phyloP scores from a whole-genome alignment of 1,140 invertebrate genomes.

The Calephelis virginiensis region DNA sequence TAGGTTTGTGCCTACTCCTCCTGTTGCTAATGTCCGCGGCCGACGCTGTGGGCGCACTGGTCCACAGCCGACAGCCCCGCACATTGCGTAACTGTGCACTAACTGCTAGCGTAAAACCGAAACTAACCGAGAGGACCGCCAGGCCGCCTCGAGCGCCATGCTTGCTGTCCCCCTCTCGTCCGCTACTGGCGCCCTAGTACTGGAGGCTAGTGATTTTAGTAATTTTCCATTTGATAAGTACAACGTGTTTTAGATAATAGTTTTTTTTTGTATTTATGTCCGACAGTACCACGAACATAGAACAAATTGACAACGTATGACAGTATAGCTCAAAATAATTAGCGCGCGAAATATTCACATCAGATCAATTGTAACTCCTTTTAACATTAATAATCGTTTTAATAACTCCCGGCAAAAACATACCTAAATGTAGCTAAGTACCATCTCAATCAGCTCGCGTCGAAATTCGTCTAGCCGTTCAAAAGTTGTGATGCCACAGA shows the following conservation, averaged over 20 bases:
- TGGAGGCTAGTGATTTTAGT: slow-evolving; percentile 61
- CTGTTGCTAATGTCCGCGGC: slow-evolving; percentile 48
- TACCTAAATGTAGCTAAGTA: no score
- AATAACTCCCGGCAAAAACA: no score
- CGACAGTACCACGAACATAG: background rate
- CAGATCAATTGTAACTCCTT: no score
- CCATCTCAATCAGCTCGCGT: no score
- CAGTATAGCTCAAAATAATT: background rate
- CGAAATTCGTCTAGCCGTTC: no score
- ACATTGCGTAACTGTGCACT: slow-evolving; percentile 54
- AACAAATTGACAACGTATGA: background rate
- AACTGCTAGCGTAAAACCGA: slow-evolving; percentile 48
- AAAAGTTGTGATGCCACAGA: no score
- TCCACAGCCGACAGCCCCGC: slow-evolving; percentile 40
- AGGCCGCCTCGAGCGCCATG: slow-evolving; percentile 44
- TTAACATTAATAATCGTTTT: no score
- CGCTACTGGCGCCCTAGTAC: slow-evolving; percentile 40
- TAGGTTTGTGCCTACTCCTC: slow-evolving; percentile 72
- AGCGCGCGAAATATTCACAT: no score
- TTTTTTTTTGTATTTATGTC: slow-evolving; percentile 14
- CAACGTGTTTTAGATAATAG: slow-evolving; percentile 48
- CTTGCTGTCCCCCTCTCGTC: slow-evolving; percentile 32
- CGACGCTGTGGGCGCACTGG: slow-evolving; percentile 34
- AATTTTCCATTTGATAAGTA: slow-evolving; percentile 58
- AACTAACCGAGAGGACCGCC: slow-evolving; percentile 20